phyloP scores from a whole-genome alignment of 2,797 vertebrate genomes.

The Carcharodon carcharias region DNA sequence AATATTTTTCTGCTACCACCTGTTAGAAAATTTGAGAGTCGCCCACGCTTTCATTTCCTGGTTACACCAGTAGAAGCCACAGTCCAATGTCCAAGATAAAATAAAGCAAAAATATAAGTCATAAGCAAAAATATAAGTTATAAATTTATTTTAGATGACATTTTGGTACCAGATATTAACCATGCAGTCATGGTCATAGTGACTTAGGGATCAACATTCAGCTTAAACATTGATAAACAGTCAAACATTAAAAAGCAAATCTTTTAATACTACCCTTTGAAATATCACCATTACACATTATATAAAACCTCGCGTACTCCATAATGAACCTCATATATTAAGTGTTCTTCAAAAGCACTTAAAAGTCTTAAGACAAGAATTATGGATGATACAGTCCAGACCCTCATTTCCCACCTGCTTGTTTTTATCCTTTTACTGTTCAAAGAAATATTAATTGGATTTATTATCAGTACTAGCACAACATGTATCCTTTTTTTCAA shows the following conservation, averaged over 20 bases:
- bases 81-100: background rate
- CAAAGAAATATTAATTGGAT: constrained; percentile 22
- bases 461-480: constrained; percentile 3
- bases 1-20: background rate
- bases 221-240: background rate
- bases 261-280: background rate
- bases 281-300: background rate
- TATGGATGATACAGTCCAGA: constrained; percentile 1
- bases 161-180: background rate
- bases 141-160: background rate
- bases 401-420: background rate
- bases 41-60: background rate
- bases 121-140: background rate
- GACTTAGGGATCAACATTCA: background rate
- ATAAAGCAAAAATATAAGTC: background rate
- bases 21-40: background rate
- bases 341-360: constrained; percentile 5
- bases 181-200: background rate
- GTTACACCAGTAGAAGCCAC: background rate
- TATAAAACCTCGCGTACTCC: background rate
- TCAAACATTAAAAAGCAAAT: background rate
- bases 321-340: background rate
- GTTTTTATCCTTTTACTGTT: background rate
- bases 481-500: background rate
- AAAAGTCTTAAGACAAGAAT: background rate